A percentile compares a stretch with the other conserved stretches of the same genome.
These are phyloP conservation scores for Notodonta dromedarius DNA, from an alignment of 2,888 invertebrate species.

Conservation along the genomic window DNA sequence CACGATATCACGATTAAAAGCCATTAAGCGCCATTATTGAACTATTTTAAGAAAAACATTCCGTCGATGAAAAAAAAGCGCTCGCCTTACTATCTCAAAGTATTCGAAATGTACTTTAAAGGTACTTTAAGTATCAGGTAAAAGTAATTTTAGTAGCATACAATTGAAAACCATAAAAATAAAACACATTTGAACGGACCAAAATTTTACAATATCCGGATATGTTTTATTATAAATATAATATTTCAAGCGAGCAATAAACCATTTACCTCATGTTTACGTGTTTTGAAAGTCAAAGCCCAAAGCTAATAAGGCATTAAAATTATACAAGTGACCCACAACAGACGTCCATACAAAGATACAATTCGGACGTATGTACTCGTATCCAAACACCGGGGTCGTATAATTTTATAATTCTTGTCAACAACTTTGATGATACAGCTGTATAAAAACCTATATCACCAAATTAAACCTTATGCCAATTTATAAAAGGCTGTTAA, in stretches of 20 bases:
- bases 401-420: slow-evolving; percentile 71
- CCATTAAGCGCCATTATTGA: too few relatives aligned
- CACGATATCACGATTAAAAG: too few relatives aligned
- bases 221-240: slow-evolving; percentile 49
- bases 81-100: too few relatives aligned
- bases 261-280: slow-evolving; percentile 67
- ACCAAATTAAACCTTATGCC: slow-evolving; percentile 33
- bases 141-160: too few relatives aligned
- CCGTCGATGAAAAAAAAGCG: too few relatives aligned
- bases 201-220: slow-evolving; percentile 14
- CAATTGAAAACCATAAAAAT: neutral
- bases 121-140: too few relatives aligned
- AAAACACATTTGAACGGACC: neutral
- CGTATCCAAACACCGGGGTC: slow-evolving; percentile 70
- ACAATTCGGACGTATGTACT: slow-evolving; percentile 64
- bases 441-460: slow-evolving; percentile 13
- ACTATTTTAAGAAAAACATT: too few relatives aligned
- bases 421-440: slow-evolving; percentile 46
- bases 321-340: slow-evolving; percentile 64
- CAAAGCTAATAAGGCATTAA: slow-evolving; percentile 74
- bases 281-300: slow-evolving; percentile 65
- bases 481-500: slow-evolving; percentile 5
- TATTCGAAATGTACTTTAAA: too few relatives aligned
- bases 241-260: slow-evolving; percentile 60
- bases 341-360: slow-evolving; percentile 63